These are phyloP conservation scores for Trichomalopsis sarcophagae DNA, from an alignment of 1,140 invertebrate species.

Conservation along the genomic window DNA sequence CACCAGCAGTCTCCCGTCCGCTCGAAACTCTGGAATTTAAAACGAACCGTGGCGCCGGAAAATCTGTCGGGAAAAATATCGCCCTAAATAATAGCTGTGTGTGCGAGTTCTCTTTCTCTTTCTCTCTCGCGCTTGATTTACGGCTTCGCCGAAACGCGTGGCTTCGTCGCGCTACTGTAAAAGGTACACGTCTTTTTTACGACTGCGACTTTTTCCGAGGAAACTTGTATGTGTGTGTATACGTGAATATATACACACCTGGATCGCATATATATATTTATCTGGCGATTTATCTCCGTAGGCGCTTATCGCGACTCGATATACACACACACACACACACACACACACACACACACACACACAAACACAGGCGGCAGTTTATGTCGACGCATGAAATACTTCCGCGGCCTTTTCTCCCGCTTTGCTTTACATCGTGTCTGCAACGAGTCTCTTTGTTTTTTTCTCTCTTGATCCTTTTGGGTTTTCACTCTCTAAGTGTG, in stretches of 20 bases:
- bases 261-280: constrained; percentile 20
- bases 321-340: constrained; percentile 32
- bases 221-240: background rate
- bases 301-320: constrained; percentile 38
- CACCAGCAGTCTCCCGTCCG: background rate
- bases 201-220: background rate
- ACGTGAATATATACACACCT: constrained; percentile 11
- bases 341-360: constrained; percentile 25
- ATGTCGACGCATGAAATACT: constrained; percentile 41
- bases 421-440: constrained; percentile 34
- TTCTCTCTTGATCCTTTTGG: background rate
- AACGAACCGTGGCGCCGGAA: constrained; percentile 1
- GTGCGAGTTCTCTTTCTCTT: background rate
- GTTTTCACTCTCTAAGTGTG: background rate
- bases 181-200: background rate
- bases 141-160: background rate
- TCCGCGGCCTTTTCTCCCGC: constrained; percentile 32
- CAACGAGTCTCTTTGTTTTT: background rate
- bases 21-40: constrained; percentile 9
- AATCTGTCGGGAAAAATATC: constrained; percentile 31
- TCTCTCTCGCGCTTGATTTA: background rate
- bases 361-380: background rate
- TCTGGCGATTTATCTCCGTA: constrained; percentile 37
- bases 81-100: constrained; percentile 22
- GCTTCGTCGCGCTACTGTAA: background rate